These are phyloP conservation scores for Omphaloscelis lunosa DNA, from an alignment of 2,888 invertebrate species.

Conservation along the genomic window DNA sequence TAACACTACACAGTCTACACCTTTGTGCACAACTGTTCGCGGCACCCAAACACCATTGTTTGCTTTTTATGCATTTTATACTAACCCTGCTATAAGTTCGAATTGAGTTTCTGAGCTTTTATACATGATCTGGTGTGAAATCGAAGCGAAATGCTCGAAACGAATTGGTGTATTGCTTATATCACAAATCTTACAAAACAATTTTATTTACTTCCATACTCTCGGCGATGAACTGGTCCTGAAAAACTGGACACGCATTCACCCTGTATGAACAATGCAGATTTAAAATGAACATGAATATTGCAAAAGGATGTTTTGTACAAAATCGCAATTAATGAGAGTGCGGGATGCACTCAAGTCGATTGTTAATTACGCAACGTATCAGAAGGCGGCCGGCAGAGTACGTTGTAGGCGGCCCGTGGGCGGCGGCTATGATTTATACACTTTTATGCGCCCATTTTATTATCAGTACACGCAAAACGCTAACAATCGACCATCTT, in stretches of 20 bases:
- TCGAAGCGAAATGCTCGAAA: conserved; percentile 16
- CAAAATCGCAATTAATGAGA: conserved; percentile 63
- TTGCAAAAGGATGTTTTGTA: conserved; percentile 40
- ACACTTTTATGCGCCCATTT: conserved; percentile 73
- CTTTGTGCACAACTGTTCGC: conserved; percentile 51
- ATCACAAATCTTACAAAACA: conserved; percentile 15
- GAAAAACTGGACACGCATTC: background rate
- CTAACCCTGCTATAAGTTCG: conserved; percentile 38
- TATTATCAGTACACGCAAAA: conserved; percentile 64
- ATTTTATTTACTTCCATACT: conserved; percentile 11
- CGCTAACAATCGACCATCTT: conserved; percentile 63
- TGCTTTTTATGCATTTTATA: conserved; percentile 66
- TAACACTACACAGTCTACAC: conserved; percentile 51
- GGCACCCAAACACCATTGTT: conserved; percentile 75
- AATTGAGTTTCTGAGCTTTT: conserved; percentile 33
- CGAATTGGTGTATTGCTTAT: conserved; percentile 19
- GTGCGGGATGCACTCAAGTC: conserved; percentile 67
- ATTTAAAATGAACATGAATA: conserved; percentile 37
- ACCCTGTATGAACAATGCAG: background rate
- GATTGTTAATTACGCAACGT: conserved; percentile 75
- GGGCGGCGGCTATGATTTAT: conserved; percentile 78
- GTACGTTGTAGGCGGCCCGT: conserved; percentile 71
- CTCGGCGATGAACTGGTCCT: background rate
- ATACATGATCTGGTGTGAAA: conserved; percentile 27
- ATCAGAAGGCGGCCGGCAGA: conserved; percentile 73